phyloP scores from a whole-genome alignment of 1,140 invertebrate species.

The Protaetia brevitarsis region DNA sequence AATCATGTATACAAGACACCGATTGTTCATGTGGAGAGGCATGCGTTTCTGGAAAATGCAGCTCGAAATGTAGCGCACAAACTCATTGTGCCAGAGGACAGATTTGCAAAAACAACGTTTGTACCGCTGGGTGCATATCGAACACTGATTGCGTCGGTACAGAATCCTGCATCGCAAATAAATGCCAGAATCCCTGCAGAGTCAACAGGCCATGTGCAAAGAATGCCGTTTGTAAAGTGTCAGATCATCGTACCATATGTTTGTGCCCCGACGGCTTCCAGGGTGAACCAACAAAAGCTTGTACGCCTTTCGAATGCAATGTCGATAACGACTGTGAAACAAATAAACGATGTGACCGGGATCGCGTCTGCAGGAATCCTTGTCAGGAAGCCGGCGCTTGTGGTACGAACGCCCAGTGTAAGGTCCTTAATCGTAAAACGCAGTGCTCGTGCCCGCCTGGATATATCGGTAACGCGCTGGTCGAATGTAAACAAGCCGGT shows the following conservation, averaged over 20 bases:
- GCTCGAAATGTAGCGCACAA: constrained; percentile 58
- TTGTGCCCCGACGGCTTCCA: constrained; percentile 80
- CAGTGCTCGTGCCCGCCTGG: constrained; percentile 83
- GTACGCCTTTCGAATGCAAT: constrained; percentile 72
- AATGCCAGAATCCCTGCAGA: constrained; percentile 76
- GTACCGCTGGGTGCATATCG: constrained; percentile 69
- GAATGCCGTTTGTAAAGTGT: constrained; percentile 72
- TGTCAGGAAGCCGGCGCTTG: constrained; percentile 74
- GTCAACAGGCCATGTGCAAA: constrained; percentile 64
- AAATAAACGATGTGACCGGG: constrained; percentile 69
- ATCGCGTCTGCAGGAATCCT: constrained; percentile 77
- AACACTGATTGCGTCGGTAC: constrained; percentile 78
- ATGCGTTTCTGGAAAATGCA: constrained; percentile 62
- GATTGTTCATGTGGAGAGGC: constrained; percentile 76
- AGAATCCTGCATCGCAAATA: constrained; percentile 69
- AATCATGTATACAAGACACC: constrained; percentile 60
- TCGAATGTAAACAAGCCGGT: constrained; percentile 69
- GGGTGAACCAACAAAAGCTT: constrained; percentile 72
- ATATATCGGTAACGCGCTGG: constrained; percentile 76
- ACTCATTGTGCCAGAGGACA: constrained; percentile 49
- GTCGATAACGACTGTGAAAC: constrained; percentile 73
- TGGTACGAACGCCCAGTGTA: constrained; percentile 81
- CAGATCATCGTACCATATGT: constrained; percentile 76
- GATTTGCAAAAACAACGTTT: constrained; percentile 62
- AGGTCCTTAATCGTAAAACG: constrained; percentile 69